Percentiles rank a stretch among this genome's conserved stretches.
phyloP scores from a whole-genome alignment of 2,113 vertebrate species.

The Stegostoma tigrinum region DNA sequence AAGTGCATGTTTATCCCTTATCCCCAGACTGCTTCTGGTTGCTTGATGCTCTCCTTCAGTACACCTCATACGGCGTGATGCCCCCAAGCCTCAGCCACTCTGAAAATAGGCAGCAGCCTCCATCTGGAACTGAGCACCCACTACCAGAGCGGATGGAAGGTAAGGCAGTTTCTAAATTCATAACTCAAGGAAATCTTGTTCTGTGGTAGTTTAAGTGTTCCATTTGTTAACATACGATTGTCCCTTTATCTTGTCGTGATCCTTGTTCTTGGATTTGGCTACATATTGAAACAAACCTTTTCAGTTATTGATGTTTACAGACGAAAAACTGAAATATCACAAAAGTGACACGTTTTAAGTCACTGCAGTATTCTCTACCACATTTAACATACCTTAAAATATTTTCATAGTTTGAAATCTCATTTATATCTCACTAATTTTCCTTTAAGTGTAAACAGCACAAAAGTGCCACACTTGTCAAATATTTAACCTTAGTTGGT shows the following conservation, averaged over 20 bases:
- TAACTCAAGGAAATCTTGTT: neutral
- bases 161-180: conserved; percentile 47
- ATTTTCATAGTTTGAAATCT: neutral
- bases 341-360: neutral
- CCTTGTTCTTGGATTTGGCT: neutral
- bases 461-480: neutral
- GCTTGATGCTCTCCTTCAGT: conserved; percentile 88
- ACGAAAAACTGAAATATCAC: neutral
- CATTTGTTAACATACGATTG: neutral
- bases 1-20: neutral
- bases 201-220: neutral
- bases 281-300: neutral
- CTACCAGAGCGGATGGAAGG: conserved; percentile 89
- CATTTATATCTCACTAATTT: neutral
- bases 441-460: neutral
- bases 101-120: conserved; percentile 71
- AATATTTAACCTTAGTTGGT: neutral
- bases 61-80: conserved; percentile 83
- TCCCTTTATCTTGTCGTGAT: neutral
- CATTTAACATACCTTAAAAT: neutral
- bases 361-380: neutral
- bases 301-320: neutral
- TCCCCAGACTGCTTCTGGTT: conserved; percentile 90
- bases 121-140: conserved; percentile 57
- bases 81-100: conserved; percentile 89